phyloP scores from a whole-genome alignment of 1,140 invertebrate genomes.

The Metaphire vulgaris region DNA sequence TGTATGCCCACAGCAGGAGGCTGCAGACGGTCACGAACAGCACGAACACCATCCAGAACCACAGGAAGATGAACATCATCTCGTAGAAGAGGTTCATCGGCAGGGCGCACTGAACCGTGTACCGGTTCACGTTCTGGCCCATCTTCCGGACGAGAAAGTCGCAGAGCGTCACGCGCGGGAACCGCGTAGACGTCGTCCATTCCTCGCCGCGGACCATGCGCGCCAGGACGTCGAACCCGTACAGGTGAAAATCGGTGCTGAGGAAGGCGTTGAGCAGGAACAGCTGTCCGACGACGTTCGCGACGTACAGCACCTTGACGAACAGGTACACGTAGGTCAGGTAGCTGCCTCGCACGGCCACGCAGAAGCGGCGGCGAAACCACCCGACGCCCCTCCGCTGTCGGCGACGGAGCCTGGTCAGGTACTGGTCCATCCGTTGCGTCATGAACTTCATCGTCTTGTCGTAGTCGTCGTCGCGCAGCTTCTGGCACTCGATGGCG shows the following conservation, averaged over 20 bases:
- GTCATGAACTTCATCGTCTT: slow-evolving; percentile 20
- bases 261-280: too few relatives aligned
- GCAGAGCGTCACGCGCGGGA: slow-evolving; percentile 49
- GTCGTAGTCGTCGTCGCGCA: not conserved
- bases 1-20: slow-evolving; percentile 35
- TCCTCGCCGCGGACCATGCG: slow-evolving; percentile 51
- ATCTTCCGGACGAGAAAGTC: slow-evolving; percentile 52
- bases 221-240: slow-evolving; percentile 55
- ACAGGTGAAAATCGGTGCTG: slow-evolving; percentile 53
- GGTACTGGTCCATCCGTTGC: slow-evolving; percentile 7
- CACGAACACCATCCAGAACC: slow-evolving; percentile 52
- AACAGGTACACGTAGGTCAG: slow-evolving; percentile 54
- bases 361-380: not conserved
- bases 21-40: slow-evolving; percentile 23
- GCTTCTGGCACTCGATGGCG: slow-evolving; percentile 15
- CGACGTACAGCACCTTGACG: slow-evolving; percentile 55
- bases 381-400: not conserved
- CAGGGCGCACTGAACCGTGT: slow-evolving; percentile 48
- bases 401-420: not conserved
- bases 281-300: too few relatives aligned
- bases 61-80: too few relatives aligned
- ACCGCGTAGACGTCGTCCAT: slow-evolving; percentile 50
- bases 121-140: slow-evolving; percentile 39
- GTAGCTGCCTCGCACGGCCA: slow-evolving; percentile 50
- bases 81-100: too few relatives aligned